Percentiles rank a stretch among this genome's conserved stretches.
phyloP scores from a whole-genome alignment of 2,113 vertebrate species.

The Alectura lathami region DNA sequence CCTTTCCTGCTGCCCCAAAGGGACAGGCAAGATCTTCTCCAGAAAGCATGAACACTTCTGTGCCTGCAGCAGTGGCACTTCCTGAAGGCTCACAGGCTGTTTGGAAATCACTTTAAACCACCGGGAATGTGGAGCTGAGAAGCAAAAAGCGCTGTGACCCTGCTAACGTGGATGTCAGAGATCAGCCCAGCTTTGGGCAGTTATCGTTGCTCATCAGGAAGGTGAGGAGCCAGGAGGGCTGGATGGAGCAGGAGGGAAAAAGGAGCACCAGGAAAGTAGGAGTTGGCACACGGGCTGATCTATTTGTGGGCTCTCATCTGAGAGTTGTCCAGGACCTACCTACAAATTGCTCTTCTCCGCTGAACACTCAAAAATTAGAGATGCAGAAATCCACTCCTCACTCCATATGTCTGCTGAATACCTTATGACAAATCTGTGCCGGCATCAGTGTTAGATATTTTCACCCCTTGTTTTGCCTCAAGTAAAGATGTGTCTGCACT shows the following conservation, averaged over 20 bases:
- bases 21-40: neutral
- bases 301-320: neutral
- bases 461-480: too few species aligned
- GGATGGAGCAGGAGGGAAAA: neutral
- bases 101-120: rapidly evolving
- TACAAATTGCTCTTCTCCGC: neutral
- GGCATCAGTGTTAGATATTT: neutral
- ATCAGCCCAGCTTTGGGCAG: rapidly evolving
- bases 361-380: neutral
- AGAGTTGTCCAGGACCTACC: neutral
- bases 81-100: neutral
- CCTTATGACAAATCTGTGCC: neutral
- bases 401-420: rapidly evolving
- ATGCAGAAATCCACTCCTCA: neutral
- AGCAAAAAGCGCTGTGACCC: rapidly evolving
- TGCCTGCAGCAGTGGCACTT: neutral
- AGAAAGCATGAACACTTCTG: neutral
- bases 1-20: neutral
- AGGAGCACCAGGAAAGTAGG: neutral
- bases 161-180: neutral
- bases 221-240: neutral
- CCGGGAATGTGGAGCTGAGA: neutral
- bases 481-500: neutral
- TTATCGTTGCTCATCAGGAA: neutral
- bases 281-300: neutral